Evolutionary conservation across 2,113 vertebrate genomes (phyloP), one percentile per base, ranked within the genome.

Genomic region (Trogon melanurus): DNA sequence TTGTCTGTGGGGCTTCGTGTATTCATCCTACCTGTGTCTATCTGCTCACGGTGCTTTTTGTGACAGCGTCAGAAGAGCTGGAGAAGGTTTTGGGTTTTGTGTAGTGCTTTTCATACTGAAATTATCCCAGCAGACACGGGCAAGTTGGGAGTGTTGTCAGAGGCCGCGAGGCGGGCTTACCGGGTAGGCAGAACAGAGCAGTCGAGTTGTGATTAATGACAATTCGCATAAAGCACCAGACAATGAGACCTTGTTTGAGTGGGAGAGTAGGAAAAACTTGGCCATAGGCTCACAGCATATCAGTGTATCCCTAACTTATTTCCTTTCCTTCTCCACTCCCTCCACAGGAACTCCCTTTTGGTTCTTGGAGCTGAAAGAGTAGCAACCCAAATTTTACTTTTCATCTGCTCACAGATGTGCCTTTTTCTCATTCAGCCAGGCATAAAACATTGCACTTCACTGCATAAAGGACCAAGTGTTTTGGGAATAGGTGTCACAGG

Each of bases 111-210:
- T 72, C 44, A 65, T 78, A 69, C 41, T 65, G 45, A 88, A 91
- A 56, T 81, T 71, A 84, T 78, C 22, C 53, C 57, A 56, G n/a
- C 25, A 70, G 70, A 51, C 12, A 34, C 3, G 80, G 80, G 29
- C 79, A 85, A 93, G 48, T 79, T 78, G 22, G 20, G 20, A 92
- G 17, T 45, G 16, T 80, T 95, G 89, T 92, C 78, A 94, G 71
- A 74, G 32, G 38, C 61, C 69, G 23, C 61, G 85, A 79, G 92
- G 38, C 11, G 38, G 60, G n/a, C 47, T 81, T 62, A 66, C 50
- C 67, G 53, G 17, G 14, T 70, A 96, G 88, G 54, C 50, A 82
- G 82, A 73, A 79, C 8, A 78, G 30, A 87, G 38, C 32, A 76
- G 66, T 66, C n/a, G 82, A 38, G 36, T 50, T 85, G 64, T 74